A percentile compares a stretch with the other conserved stretches of the same genome.
These are phyloP conservation scores for Phengaris alcon DNA, from an alignment of 2,888 invertebrate species.

Conservation along the genomic window DNA sequence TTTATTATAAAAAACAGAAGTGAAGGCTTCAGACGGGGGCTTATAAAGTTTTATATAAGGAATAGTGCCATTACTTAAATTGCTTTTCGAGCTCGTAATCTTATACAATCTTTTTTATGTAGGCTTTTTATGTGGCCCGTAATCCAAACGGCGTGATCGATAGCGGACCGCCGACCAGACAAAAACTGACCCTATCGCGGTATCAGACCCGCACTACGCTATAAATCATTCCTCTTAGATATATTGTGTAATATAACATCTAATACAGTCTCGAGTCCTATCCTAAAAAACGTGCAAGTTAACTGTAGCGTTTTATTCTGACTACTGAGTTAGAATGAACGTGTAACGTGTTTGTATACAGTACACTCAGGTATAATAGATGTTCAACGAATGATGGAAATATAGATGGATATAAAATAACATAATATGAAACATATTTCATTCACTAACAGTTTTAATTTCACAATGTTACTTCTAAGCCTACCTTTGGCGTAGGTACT, in stretches of 20 bases:
- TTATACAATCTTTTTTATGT: slow-evolving; percentile 27
- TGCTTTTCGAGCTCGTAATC: slow-evolving; percentile 26
- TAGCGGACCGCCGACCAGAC: slow-evolving; percentile 19
- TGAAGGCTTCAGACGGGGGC: slow-evolving; percentile 16
- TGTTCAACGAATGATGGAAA: too few species aligned
- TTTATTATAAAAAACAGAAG: slow-evolving; percentile 11
- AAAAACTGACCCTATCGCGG: slow-evolving; percentile 31
- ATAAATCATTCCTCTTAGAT: slow-evolving; percentile 22
- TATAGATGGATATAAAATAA: too few species aligned
- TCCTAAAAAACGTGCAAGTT: too few species aligned
- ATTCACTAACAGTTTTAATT: too few species aligned
- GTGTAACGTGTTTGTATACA: too few species aligned
- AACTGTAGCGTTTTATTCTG: too few species aligned
- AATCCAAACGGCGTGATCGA: slow-evolving; percentile 27
- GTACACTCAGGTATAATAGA: too few species aligned
- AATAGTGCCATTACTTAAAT: slow-evolving; percentile 28
- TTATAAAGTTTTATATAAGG: slow-evolving; percentile 21
- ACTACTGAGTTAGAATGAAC: too few species aligned
- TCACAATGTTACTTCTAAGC: too few species aligned
- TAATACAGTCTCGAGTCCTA: not conserved
- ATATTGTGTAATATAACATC: not conserved
- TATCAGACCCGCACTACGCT: slow-evolving; percentile 30
- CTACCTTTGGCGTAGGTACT: too few species aligned
- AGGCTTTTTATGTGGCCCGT: slow-evolving; percentile 23
- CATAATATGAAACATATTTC: too few species aligned